These are phyloP conservation scores for Phasia obesa DNA, from an alignment of 2,888 invertebrate species.

Conservation along the genomic window DNA sequence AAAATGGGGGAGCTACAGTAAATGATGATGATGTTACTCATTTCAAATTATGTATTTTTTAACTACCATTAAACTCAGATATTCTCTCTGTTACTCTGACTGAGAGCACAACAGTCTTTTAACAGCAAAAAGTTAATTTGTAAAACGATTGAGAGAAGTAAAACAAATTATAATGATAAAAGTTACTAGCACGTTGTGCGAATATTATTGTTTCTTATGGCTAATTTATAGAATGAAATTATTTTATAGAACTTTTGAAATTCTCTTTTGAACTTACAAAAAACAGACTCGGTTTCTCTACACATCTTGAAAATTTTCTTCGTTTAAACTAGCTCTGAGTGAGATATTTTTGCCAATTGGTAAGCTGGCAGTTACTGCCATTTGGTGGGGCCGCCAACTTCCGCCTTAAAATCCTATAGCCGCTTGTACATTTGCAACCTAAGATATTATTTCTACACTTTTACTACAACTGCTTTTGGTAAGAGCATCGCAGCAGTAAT, in stretches of 20 bases:
- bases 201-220: constrained; percentile 30
- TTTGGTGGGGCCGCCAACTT: background rate
- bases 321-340: no score
- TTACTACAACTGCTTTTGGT: background rate
- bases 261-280: no score
- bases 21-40: constrained; percentile 27
- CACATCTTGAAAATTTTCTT: no score
- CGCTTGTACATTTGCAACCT: no score
- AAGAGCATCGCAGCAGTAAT: constrained; percentile 3
- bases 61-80: constrained; percentile 11
- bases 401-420: background rate
- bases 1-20: constrained; percentile 58
- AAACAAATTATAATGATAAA: background rate
- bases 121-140: background rate
- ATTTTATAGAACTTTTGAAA: no score
- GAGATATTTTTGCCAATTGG: background rate
- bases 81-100: background rate
- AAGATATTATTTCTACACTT: background rate
- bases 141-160: constrained; percentile 7
- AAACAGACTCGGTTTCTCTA: no score
- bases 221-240: constrained; percentile 11
- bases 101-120: background rate
- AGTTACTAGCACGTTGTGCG: constrained; percentile 55
- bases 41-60: constrained; percentile 41
- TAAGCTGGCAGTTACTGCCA: background rate